Percentiles rank a stretch among this genome's conserved stretches.
phyloP scores from a whole-genome alignment of 2,888 invertebrate species.

The Glyphotaelius pellucidus region DNA sequence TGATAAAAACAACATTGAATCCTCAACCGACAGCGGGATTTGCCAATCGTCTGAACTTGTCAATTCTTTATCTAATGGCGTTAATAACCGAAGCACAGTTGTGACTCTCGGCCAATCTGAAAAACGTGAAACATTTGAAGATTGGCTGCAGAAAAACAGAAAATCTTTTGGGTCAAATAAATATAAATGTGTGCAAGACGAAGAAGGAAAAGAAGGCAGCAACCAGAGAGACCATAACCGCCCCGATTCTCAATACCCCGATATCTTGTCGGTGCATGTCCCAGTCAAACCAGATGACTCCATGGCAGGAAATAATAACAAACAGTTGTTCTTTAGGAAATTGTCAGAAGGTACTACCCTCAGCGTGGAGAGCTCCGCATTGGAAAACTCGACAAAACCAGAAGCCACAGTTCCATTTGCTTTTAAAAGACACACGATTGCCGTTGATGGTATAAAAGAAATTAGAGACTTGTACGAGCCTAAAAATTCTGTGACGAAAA shows the following conservation, averaged over 20 bases:
- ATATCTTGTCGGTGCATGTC: conserved; percentile 66
- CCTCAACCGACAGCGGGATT: conserved; percentile 88
- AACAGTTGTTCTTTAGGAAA: conserved; percentile 41
- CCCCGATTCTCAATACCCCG: conserved; percentile 10
- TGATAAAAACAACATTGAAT: conserved; percentile 80
- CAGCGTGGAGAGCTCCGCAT: conserved; percentile 32
- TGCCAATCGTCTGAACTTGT: conserved; percentile 85
- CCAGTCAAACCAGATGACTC: conserved; percentile 69
- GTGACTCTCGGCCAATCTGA: conserved; percentile 61
- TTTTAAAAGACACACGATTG: conserved; percentile 78
- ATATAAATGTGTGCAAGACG: conserved; percentile 52
- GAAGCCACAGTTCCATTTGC: conserved; percentile 67
- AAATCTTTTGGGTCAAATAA: conserved; percentile 66
- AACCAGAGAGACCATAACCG: neutral
- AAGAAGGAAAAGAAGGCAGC: conserved; percentile 11
- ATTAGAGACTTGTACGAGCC: conserved; percentile 68
- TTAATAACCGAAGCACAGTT: conserved; percentile 26
- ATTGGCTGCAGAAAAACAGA: conserved; percentile 74
- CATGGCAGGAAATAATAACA: conserved; percentile 33
- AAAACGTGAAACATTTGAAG: conserved; percentile 73
- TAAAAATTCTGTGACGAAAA: conserved; percentile 43
- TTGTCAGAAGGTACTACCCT: conserved; percentile 54
- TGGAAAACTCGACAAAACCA: conserved; percentile 14
- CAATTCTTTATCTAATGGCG: conserved; percentile 68
- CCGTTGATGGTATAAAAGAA: conserved; percentile 78